A percentile compares a stretch with the other conserved stretches of the same genome.
These are phyloP conservation scores for Lepus timidus DNA, from an alignment of 2,113 vertebrate species.

Conservation along the genomic window DNA sequence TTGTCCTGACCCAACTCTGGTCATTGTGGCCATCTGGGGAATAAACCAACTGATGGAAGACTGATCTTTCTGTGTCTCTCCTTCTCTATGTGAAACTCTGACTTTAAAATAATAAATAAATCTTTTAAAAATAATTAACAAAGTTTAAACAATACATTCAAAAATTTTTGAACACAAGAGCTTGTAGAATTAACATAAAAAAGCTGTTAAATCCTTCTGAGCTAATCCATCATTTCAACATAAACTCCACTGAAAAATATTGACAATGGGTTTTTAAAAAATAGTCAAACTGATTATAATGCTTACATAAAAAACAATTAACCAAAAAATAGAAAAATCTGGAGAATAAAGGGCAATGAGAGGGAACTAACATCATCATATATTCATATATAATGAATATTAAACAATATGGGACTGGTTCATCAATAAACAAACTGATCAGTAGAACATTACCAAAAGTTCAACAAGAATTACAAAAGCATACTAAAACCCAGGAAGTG, in stretches of 20 bases:
- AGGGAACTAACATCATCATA: background rate
- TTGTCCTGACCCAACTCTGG: too few relatives aligned
- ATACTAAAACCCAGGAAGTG: background rate
- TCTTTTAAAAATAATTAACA: too few relatives aligned
- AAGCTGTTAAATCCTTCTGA: slow-evolving; percentile 24
- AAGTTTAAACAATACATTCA: background rate
- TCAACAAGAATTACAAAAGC: slow-evolving; percentile 22
- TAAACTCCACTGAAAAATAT: background rate
- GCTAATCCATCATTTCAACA: slow-evolving; percentile 46
- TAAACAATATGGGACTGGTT: background rate
- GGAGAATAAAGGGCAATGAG: background rate
- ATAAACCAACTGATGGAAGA: too few relatives aligned
- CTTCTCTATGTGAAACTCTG: too few relatives aligned
- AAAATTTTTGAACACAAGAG: slow-evolving; percentile 26
- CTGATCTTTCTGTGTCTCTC: too few relatives aligned
- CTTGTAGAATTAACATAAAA: background rate
- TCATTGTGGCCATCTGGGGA: too few relatives aligned
- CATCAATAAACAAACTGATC: slow-evolving; percentile 13
- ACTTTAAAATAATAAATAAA: too few relatives aligned
- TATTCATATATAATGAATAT: background rate
- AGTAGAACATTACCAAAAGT: slow-evolving; percentile 14
- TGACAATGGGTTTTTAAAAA: slow-evolving; percentile 25
- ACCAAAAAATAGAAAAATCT: background rate
- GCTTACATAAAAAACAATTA: slow-evolving; percentile 40
- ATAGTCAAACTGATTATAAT: background rate